Evolutionary conservation across 2,113 vertebrate species (phyloP), one percentile per base, ranked within the genome.

Genomic region (Megaceryle maxima): DNA sequence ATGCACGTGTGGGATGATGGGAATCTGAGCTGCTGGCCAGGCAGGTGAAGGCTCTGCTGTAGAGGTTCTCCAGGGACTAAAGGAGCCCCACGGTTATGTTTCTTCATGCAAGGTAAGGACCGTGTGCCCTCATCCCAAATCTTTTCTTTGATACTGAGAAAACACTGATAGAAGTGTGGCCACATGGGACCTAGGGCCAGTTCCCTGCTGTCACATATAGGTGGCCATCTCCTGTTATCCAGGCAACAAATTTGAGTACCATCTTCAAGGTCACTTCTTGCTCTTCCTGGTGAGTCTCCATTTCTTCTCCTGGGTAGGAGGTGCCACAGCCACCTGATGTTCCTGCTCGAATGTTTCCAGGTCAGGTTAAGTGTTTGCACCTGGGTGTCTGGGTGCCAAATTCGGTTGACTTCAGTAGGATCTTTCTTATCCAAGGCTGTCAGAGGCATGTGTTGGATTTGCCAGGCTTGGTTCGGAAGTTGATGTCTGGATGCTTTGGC

Each of bases 151-250:
- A 13, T 66, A 10, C 21, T n/a, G 16, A 33, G 44, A 33, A 57
- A 60, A 53, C 0, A 1, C 26, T 1, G 3, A 16, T 57, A 79
- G 31, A 53, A n/a, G 7, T 1, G 0, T 39, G 84, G 31, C 43
- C 43, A 6, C 0, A 0, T 15, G n/a, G 37, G 18, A 69, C 17
- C 37, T 18, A n/a, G 75, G 35, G 28, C 44, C 46, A 31, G n/a
- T 53, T 88, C 26, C 37, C 25, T 79, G 28, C 17, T 76, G 35
- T 64, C 0, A 1, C 24, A 31, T 0, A 1, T 16, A 28, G 22
- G 48, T 82, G 41, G 10, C 56, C 1, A 1, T 59, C 48, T 72
- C 10, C 46, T 73, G 29, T 68, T 76, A 31, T 1, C 15, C 41
- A 70, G 55, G 14, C 55, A 33, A 46, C 51, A 24, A 84, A 31